A percentile compares a stretch with the other conserved stretches of the same genome.
These are phyloP conservation scores for Drosophila cracens DNA, from an alignment of 2,888 invertebrate genomes.

Conservation along the genomic window DNA sequence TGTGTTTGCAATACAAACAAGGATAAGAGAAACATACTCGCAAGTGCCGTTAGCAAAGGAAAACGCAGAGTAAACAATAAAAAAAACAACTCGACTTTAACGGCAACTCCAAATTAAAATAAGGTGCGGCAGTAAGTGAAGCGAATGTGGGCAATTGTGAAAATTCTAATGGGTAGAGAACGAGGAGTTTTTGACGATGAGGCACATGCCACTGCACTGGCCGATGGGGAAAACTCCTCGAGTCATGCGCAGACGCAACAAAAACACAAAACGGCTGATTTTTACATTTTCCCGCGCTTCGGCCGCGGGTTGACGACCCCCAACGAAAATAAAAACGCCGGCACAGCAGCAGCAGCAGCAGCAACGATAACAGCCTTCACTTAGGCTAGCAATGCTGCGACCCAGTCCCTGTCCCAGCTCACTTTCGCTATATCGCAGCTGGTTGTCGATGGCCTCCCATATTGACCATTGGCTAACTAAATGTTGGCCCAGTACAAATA, in stretches of 20 bases:
- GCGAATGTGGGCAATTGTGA: conserved; percentile 26
- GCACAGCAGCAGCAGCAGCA: conserved; percentile 29
- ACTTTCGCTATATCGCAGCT: conserved; percentile 46
- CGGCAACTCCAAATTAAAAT: conserved; percentile 27
- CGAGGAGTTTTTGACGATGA: conserved; percentile 18
- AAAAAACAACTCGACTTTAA: neutral
- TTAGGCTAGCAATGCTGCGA: conserved; percentile 23
- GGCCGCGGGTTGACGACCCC: conserved; percentile 75
- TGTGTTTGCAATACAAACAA: conserved; percentile 13
- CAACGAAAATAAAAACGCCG: conserved; percentile 58
- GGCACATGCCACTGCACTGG: conserved; percentile 53
- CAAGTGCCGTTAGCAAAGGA: conserved; percentile 25
- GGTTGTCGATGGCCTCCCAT: neutral
- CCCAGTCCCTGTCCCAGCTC: conserved; percentile 31
- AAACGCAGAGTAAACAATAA: conserved; percentile 8
- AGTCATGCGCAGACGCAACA: conserved; percentile 73
- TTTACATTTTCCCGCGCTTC: conserved; percentile 75
- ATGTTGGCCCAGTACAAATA: neutral
- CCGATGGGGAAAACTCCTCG: conserved; percentile 3
- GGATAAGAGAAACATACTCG: conserved; percentile 7
- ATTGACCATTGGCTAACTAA: conserved; percentile 27
- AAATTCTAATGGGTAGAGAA: conserved; percentile 44
- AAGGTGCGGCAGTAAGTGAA: conserved; percentile 61
- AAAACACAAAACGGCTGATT: conserved; percentile 78
- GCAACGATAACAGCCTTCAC: conserved; percentile 17